Evolutionary conservation across 2,113 vertebrate genomes (phyloP), one percentile per base, ranked within the genome.

Genomic region (Enhydra lutris): DNA sequence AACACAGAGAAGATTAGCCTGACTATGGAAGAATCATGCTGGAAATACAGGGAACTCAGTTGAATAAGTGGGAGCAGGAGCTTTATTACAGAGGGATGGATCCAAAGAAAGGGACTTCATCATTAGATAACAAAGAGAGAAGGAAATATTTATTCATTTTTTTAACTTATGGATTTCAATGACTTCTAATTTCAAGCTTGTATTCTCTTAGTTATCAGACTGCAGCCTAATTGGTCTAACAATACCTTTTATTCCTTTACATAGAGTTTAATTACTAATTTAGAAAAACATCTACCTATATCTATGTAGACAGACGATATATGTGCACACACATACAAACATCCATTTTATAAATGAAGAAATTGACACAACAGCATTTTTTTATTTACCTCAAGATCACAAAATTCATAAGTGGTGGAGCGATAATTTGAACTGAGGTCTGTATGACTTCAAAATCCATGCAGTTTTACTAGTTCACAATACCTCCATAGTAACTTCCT

Each of bases 151-250:
- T 94, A 42, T 55, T 93, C 21, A 92, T 71, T 59, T 86, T 76
- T 76, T 76, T 63, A 91, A 95, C 50, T 87, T 85, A 87, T 7
- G 11, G 89, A 34, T 86, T 90, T 89, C 83, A 73, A 94, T 76
- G 11, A 57, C 24, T 83, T 96, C 29, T 85, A 69, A 85, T 89
- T 76, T 96, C 73, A 96, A 97, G 14, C 2, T 65, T 81, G 1
- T 81, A 76, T 79, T 92, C 18, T 82, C 47, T 39, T 89, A 29
- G 55, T 76, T 57, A 88, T 24, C 65, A 90, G 20, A 92, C 23
- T 81, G 21, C 4, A 86, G 5, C 34, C 50, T 82, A 71, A 67
- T 42, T 76, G 50, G 65, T 81, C n/a, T 81, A 89, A 80, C 88
- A 94, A 73, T 71, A 89, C 1, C 39, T 29, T 92, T 76, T 31